Evolutionary conservation across 2,888 invertebrate species (phyloP), one percentile per base, ranked within the genome.

Genomic region (Branchipolynoe longqiensis): DNA sequence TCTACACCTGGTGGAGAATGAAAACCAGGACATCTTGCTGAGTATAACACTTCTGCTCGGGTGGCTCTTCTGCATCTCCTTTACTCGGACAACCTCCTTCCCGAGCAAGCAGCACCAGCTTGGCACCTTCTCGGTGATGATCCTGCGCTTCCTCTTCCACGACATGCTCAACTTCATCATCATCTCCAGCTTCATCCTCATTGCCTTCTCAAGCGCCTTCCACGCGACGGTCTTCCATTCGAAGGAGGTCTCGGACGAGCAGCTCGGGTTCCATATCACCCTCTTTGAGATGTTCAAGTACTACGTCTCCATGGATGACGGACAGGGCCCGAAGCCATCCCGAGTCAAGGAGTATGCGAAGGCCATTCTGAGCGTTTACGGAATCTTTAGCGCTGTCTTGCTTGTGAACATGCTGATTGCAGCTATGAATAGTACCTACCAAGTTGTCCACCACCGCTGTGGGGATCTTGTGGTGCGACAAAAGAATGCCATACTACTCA

Each of bases 311-410:
- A 41, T 78, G 1, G 78, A 78, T 2, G 28, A 78, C 22, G 48
- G 28, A 1, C 41, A 48, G 48, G 48, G 28, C 28, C 31, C 41
- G 8, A 25, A 41, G 48, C 4, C 78, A 4, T 78, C 78, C 6
- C 25, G 78, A 18, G 78, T 31, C 3, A 25, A 48, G 28, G 78
- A 78, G 48, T 78, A 48, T 78, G 78, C 78, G n/a, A 78, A 78
- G 48, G 78, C 48, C 0, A 1, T 78, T 8, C 14, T 78, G 31
- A 22, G 1, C 22, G 25, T 78, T 4, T 78, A 78, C 28, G 41
- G 78, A 0, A 78, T 78, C 31, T 18, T 73, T 1, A 73, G 38
- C 28, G 73, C 28, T 1, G 78, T 78, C 0, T 28, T 78, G 0
- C 28, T 78, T 1, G 28, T 78, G 0, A 78, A 78, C 48, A 41